Base-by-base conservation (phyloP, 2,797 vertebrate species). In the Sus cebifrons region DNA sequence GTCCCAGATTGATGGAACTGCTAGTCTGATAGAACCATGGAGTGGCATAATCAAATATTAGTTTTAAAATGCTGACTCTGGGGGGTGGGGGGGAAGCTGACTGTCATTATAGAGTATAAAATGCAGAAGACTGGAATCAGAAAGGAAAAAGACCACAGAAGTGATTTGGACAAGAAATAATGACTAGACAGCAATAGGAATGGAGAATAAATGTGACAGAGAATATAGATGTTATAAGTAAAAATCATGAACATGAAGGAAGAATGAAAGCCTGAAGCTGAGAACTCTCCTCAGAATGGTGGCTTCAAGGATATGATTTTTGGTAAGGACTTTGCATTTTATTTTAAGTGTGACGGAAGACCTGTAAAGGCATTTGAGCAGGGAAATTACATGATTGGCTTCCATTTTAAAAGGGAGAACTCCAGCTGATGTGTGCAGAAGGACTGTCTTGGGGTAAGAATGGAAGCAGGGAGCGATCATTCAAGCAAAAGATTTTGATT, bases 401-500 rank as follows among this genome's bases (percentile, higher is more conserved):
- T 60, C n/a, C 36, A 60, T n/a, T 70, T 70, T 89, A 27, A 54
- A 88, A 40, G 18, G 18, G 18, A 54, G 27, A 16, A 25, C 25
- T 40, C 17, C 49, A 16, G 11, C 52, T 79, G 60, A 49, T 54
- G 2, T 54, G n/a, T 77, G 16, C 60, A 65, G 40, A 79, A 78
- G 44, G 49, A 67, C 62, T 67, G 49, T 74, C 67, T 62, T 29
- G 13, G 49, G 25, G 25, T 64, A 79, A 58, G 17, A 71, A 89
- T 75, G 54, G 3, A 74, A 67, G 10, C 27, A 52, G n/a, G 49
- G 36, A 78, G 49, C n/a, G 60, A 10, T 52, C 68, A 65, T 40
- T 73, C 40, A 78, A 90, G n/a, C 67, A 93, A 90, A 36, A 54
- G 17, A 65, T 71, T 21, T 93, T 90, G 75, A 77, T 58, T 65